Percentiles rank a stretch among this genome's conserved stretches.
These are phyloP conservation scores for Terebella lapidaria DNA, from an alignment of 2,888 invertebrate species.

Conservation along the genomic window DNA sequence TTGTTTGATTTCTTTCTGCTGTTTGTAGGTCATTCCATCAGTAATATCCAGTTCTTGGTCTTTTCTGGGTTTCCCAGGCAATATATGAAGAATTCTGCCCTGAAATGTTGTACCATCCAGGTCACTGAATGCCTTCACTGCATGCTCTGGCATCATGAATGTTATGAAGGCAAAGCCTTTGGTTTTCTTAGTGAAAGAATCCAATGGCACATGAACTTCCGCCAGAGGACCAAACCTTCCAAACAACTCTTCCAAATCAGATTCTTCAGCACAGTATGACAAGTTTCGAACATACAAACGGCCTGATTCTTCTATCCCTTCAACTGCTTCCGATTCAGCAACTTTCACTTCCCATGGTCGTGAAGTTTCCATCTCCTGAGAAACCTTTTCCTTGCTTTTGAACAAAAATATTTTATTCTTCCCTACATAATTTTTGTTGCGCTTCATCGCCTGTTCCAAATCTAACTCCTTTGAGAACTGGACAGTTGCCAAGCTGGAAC, in stretches of 20 bases:
- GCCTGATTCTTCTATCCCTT: too few relatives aligned
- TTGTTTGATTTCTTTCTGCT: conserved; percentile 70
- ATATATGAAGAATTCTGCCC: conserved; percentile 86
- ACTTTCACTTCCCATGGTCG: too few relatives aligned
- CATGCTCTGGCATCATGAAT: conserved; percentile 92
- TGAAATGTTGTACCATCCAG: conserved; percentile 87
- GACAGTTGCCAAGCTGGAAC: too few relatives aligned
- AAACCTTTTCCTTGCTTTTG: too few relatives aligned
- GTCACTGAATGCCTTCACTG: conserved; percentile 77
- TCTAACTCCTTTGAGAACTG: too few relatives aligned
- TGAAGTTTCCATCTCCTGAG: too few relatives aligned
- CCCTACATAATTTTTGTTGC: background rate
- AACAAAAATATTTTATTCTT: background rate
- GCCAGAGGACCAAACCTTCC: conserved; percentile 78
- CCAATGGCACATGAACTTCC: conserved; percentile 85
- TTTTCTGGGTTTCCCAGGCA: conserved; percentile 75
- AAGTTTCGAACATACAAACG: conserved; percentile 88
- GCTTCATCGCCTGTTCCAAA: too few relatives aligned
- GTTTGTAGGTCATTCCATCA: conserved; percentile 65
- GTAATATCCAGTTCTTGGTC: conserved; percentile 58
- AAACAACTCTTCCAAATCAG: conserved; percentile 77
- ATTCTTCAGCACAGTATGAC: conserved; percentile 78
- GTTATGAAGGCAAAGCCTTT: conserved; percentile 93
- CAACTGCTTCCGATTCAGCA: too few relatives aligned
- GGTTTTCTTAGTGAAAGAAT: conserved; percentile 70